Conservation (phyloP, 2,113 vertebrate species). For the Chaetops frenatus region DNA sequence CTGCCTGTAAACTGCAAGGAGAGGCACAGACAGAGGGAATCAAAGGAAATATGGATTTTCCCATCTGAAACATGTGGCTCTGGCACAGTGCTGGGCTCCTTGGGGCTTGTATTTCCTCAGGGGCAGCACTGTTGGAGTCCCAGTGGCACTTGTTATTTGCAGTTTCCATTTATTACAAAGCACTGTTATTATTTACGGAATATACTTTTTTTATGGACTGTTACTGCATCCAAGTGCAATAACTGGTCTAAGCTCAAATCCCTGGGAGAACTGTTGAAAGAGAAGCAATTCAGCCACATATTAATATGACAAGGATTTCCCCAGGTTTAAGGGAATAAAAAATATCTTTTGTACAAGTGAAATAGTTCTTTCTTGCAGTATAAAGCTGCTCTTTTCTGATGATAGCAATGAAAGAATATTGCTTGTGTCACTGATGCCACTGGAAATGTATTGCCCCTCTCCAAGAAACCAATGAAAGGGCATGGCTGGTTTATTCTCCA, state of each 20-base stretch:
- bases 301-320: conserved; percentile 22
- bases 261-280: conserved; percentile 20
- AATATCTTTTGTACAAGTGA: background rate
- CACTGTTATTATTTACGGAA: background rate
- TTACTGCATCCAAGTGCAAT: conserved; percentile 4
- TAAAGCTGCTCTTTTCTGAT: conserved; percentile 15
- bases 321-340: conserved; percentile 25
- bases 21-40: background rate
- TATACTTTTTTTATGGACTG: background rate
- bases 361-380: background rate
- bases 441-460: conserved; percentile 38
- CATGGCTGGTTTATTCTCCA: conserved; percentile 42
- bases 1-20: background rate
- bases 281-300: conserved; percentile 20
- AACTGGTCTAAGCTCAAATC: conserved; percentile 6
- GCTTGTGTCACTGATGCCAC: conserved; percentile 48
- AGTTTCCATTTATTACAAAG: conserved; percentile 8
- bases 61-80: background rate
- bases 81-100: background rate
- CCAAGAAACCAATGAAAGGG: conserved; percentile 3
- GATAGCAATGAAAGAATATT: conserved; percentile 53
- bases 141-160: background rate
- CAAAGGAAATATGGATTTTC: background rate
- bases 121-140: background rate
- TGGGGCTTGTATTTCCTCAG: background rate